These are phyloP conservation scores for Bujurquina vittata DNA, from an alignment of 2,113 vertebrate species.

Conservation along the genomic window DNA sequence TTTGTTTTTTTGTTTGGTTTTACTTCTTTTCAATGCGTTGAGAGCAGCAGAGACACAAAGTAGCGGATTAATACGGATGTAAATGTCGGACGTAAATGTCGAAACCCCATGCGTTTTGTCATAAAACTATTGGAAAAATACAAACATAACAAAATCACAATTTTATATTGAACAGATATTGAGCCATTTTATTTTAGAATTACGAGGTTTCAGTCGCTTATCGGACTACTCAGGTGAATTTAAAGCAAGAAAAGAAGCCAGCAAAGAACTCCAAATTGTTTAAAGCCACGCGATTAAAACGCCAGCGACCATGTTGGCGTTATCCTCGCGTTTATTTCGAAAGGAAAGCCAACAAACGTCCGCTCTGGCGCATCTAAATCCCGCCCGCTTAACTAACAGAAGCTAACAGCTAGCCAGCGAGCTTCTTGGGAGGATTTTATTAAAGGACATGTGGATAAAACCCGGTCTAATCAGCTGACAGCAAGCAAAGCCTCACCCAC, in stretches of 20 bases:
- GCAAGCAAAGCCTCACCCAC: neutral
- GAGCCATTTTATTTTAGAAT: neutral
- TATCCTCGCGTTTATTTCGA: neutral
- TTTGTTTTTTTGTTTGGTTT: neutral
- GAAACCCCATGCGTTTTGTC: neutral
- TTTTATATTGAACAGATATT: no score
- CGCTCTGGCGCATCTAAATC: neutral
- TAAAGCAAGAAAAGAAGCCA: no score
- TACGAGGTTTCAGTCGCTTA: rapidly evolving
- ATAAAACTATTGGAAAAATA: neutral
- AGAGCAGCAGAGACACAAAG: neutral
- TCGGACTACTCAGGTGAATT: no score
- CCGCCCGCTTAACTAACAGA: neutral
- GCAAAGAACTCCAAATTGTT: no score
- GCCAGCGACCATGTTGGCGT: no score
- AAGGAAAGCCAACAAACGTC: neutral
- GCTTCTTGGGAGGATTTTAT: conserved; percentile 27
- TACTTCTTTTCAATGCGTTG: neutral
- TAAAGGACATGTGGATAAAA: conserved; percentile 50
- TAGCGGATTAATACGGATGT: neutral
- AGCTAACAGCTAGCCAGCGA: conserved; percentile 67
- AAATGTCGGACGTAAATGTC: neutral
- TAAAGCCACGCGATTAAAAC: no score
- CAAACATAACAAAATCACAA: neutral
- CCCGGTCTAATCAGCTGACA: neutral